Evolutionary conservation across 53 echinoderm and acorn worm species (phyloP), one percentile per base, ranked within the genome.

Genomic region (Temnopleurus reevesii): DNA sequence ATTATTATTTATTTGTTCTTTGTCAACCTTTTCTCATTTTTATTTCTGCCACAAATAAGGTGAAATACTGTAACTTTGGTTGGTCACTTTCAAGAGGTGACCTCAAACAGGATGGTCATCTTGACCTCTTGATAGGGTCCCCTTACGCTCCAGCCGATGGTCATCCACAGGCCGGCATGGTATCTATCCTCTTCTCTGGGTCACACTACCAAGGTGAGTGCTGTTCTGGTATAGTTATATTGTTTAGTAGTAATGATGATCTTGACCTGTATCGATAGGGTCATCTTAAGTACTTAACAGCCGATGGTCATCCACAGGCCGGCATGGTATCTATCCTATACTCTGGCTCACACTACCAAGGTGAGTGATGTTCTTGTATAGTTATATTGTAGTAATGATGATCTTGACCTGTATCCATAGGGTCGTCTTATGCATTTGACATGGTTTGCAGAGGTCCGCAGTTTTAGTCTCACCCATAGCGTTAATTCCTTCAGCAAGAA

Each of bases 361-460:
- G 89, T 84, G 77, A 59, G 84, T 83, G 8, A n/a, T 29, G n/a
- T n/a, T n/a, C n/a, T n/a, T n/a, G n/a, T n/a, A n/a, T n/a, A n/a
- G n/a, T n/a, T n/a, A n/a, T n/a, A n/a, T n/a, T n/a, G n/a, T 56
- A 27, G 77, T 46, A 91, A 94, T 85, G 94, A 92, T 57, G 60
- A 59, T 77, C 76, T 0, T 79, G 94, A 94, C 85, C 91, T 94
- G 23, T n/a, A n/a, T 31, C 92, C 28, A 80, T 94, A 4, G 94
- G 94, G 23, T 94, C 94, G 63, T 92, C 94, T n/a, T 94, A 83
- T 77, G 91, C 91, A 30, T 45, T n/a, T n/a, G n/a, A n/a, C 91
- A 8, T n/a, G n/a, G n/a, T n/a, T n/a, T n/a, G n/a, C n/a, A n/a
- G n/a, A n/a, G n/a, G n/a, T n/a, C n/a, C n/a, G n/a, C n/a, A n/a